A percentile compares a stretch with the other conserved stretches of the same genome.
phyloP scores from a whole-genome alignment of 2,888 invertebrate species.

The Idaea dimidiata region DNA sequence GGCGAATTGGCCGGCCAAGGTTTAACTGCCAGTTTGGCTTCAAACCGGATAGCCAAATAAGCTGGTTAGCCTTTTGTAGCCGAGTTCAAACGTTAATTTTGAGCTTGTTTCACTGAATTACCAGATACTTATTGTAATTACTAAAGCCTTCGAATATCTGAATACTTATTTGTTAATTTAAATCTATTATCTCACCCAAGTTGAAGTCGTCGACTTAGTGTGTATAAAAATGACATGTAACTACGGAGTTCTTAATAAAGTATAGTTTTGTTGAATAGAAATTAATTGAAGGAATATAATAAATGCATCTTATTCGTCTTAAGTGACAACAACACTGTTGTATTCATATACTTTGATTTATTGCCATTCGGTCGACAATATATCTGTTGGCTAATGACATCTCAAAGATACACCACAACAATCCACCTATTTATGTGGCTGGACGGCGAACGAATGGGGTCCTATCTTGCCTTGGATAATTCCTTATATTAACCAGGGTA shows the following conservation, averaged over 20 bases:
- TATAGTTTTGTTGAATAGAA: no score
- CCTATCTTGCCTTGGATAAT: slow-evolving; percentile 37
- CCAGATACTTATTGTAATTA: slow-evolving; percentile 7
- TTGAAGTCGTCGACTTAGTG: no score
- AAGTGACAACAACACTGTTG: slow-evolving; percentile 22
- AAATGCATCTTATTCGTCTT: slow-evolving; percentile 22
- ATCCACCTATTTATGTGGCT: slow-evolving; percentile 59
- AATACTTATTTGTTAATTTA: not conserved
- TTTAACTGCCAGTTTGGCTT: slow-evolving; percentile 23
- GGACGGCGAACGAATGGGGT: slow-evolving; percentile 62
- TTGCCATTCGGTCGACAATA: slow-evolving; percentile 19
- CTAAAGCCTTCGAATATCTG: not conserved
- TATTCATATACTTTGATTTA: slow-evolving; percentile 25
- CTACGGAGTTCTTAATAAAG: no score
- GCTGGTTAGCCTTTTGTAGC: slow-evolving; percentile 24
- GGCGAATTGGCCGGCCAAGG: slow-evolving; percentile 24
- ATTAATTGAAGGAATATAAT: not conserved
- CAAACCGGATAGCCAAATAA: slow-evolving; percentile 23
- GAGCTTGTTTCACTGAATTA: slow-evolving; percentile 12
- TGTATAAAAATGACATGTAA: no score
- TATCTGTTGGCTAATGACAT: slow-evolving; percentile 29
- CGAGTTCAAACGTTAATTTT: slow-evolving; percentile 20
- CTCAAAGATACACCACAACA: slow-evolving; percentile 37
- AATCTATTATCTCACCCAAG: no score
- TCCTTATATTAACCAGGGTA: slow-evolving; percentile 62